Conservation (phyloP, 2,113 vertebrate genomes). For the Dasyornis broadbenti region DNA sequence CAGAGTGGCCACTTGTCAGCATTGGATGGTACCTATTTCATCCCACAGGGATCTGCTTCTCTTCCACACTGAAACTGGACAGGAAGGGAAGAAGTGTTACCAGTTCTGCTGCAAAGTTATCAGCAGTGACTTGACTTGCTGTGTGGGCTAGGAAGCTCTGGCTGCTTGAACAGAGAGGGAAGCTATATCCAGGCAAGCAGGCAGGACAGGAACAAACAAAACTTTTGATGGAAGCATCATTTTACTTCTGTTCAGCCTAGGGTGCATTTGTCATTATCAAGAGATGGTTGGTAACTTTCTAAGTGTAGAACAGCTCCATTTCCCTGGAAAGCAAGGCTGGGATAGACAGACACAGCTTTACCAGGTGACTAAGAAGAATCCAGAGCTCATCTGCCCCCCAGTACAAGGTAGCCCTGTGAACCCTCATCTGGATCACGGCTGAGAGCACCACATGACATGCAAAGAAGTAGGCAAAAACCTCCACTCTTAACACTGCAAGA, state of each 20-base stretch:
- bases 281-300: not conserved
- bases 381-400: not conserved
- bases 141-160: not conserved
- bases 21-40: not conserved
- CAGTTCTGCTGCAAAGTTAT: not conserved
- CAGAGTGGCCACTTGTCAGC: not conserved
- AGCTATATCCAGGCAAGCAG: not conserved
- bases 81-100: not conserved
- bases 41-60: not conserved
- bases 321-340: not conserved
- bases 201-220: not conserved
- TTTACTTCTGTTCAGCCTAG: not conserved
- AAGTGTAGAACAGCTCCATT: not conserved
- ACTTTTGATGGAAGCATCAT: not conserved
- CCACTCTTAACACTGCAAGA: not conserved
- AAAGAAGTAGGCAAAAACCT: not conserved
- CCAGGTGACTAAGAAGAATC: not conserved
- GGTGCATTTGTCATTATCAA: not conserved
- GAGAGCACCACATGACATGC: not conserved
- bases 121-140: not conserved
- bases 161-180: not conserved
- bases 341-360: not conserved
- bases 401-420: not conserved
- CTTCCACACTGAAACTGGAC: not conserved
- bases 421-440: no score